Conservation (phyloP, 2,888 invertebrate species). For the Pammene fasciana region DNA sequence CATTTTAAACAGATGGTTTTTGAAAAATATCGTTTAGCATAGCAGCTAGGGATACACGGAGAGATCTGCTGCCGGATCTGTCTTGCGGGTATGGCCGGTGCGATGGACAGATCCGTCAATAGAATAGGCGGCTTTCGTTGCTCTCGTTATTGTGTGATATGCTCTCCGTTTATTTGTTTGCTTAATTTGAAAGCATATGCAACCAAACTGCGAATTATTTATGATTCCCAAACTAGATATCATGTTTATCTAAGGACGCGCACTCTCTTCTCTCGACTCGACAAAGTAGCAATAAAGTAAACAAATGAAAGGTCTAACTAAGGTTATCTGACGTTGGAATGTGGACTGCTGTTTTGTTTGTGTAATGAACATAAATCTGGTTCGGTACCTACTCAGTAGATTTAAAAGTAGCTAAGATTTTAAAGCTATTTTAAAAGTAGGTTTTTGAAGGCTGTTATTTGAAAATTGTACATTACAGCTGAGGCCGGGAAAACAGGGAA, state of each 20-base stretch:
- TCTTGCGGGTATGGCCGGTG: too few relatives aligned
- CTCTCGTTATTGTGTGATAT: too few relatives aligned
- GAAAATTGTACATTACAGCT: too few relatives aligned
- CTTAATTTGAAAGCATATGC: neutral
- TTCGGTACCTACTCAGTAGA: neutral
- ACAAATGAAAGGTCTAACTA: conserved; percentile 14
- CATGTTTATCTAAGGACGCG: conserved; percentile 1
- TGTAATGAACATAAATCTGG: neutral
- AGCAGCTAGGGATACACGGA: neutral
- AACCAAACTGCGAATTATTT: neutral
- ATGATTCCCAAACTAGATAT: too few relatives aligned
- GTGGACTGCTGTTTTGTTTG: conserved; percentile 3
- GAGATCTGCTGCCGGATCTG: too few relatives aligned
- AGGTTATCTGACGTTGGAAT: conserved; percentile 22
- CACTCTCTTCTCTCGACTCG: neutral
- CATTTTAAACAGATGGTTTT: neutral
- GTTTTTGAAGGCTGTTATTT: too few relatives aligned
- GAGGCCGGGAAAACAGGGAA: too few relatives aligned
- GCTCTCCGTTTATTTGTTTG: too few relatives aligned
- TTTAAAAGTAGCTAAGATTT: too few relatives aligned
- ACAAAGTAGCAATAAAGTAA: conserved; percentile 14
- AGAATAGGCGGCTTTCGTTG: too few relatives aligned
- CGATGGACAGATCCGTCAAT: too few relatives aligned
- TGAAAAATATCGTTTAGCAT: neutral
- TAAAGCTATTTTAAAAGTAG: too few relatives aligned